phyloP scores from a whole-genome alignment of 2,888 invertebrate species.

The Smittia sp. region DNA sequence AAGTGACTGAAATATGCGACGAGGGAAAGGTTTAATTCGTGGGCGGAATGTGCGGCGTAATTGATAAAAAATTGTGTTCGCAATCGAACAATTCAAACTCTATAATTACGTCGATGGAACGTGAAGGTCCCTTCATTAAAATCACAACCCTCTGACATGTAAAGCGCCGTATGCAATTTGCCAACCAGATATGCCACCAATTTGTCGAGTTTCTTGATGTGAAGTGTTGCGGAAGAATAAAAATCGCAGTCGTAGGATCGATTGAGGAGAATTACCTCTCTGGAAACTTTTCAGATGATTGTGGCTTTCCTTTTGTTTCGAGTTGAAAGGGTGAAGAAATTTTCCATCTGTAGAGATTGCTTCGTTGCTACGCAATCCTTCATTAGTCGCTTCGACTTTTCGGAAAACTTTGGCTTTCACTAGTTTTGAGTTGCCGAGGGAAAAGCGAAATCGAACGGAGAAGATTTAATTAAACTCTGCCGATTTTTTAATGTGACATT shows the following conservation, averaged over 20 bases:
- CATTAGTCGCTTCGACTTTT: background rate
- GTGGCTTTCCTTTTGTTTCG: conserved; percentile 19
- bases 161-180: conserved; percentile 19
- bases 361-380: conserved; percentile 9
- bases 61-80: conserved; percentile 31
- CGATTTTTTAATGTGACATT: background rate
- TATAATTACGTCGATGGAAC: background rate
- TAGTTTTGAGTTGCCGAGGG: background rate
- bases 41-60: conserved; percentile 11
- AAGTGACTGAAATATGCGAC: conserved; percentile 11
- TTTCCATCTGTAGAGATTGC: background rate
- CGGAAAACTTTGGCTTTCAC: background rate
- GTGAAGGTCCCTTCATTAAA: conserved; percentile 16
- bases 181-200: conserved; percentile 15
- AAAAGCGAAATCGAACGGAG: conserved; percentile 1
- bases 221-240: conserved; percentile 17
- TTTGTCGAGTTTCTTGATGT: conserved; percentile 23
- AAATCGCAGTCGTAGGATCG: background rate
- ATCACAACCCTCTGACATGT: background rate
- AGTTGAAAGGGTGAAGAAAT: conserved; percentile 5
- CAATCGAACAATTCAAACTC: background rate
- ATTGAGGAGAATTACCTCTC: conserved; percentile 9
- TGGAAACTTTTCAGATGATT: background rate
- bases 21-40: conserved; percentile 23
- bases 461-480: conserved; percentile 33